Base-by-base conservation (phyloP, 2,113 vertebrate genomes). In the Ramphastos sulfuratus region DNA sequence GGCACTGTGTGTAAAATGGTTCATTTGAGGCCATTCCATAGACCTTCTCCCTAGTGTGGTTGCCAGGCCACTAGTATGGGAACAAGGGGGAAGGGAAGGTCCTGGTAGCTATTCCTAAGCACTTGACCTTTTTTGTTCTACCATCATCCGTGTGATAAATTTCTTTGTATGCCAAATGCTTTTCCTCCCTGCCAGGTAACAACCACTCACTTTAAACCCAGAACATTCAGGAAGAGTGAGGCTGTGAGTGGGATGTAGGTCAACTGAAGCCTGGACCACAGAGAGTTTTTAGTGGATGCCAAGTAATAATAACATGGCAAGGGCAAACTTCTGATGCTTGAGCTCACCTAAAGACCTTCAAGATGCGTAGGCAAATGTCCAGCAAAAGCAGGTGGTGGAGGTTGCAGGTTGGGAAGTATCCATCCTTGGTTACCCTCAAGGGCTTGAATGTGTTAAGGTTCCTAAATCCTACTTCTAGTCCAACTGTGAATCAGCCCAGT, bases 361-460 rank as follows among this genome's bases (percentile, higher is more conserved):
- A 65, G 54, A 65, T 61, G 23, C 58, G 9, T 16, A 55, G 8
- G 35, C 9, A 61, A 67, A 39, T 15, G 21, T 16, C 6, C 21
- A 59, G 4, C 0, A 3, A 64, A n/a, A 23, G 23, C 0, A 2
- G 7, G 6, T 52, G 33, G 17, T 52, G 28, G 19, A 78, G 33
- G 48, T 33, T 37, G 30, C 19, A 75, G 42, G 17, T 17, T 65
- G 25, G 15, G 79, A 84, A 79, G n/a, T 10, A 69, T 23, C 4
- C 39, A 73, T n/a, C 42, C 35, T 73, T 76, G 20, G 27, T 27
- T 73, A 6, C 7, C 30, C 27, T 56, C 11, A 33, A 37, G 35
- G 17, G 6, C 13, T 89, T 55, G 5, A 1, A 13, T 17, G 31
- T 78, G 63, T 92, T 77, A 55, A 93, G 9, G 6, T 9, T 86